Conservation (phyloP, 1,140 invertebrate genomes). For the Trachelipus rathkii region DNA sequence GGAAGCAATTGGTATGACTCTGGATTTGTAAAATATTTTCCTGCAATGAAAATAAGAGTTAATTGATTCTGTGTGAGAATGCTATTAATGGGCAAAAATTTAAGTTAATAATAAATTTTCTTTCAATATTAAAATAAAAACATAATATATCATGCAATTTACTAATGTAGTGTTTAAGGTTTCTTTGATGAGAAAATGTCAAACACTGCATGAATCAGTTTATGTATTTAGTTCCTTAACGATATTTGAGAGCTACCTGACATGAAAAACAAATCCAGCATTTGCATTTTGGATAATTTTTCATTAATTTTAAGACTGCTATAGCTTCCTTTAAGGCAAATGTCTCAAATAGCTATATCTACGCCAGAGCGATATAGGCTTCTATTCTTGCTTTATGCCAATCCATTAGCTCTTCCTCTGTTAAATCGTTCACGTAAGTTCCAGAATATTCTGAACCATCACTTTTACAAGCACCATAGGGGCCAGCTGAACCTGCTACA, state of each 20-base stretch:
- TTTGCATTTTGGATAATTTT: slow-evolving; percentile 64
- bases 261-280: slow-evolving; percentile 83
- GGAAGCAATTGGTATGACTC: no score
- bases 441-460: slow-evolving; percentile 89
- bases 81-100: no score
- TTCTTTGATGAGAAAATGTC: no score
- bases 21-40: no score
- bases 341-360: slow-evolving; percentile 82
- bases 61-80: no score
- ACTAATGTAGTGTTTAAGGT: no score
- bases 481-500: slow-evolving; percentile 79
- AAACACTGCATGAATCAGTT: no score
- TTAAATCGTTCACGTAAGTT: slow-evolving; percentile 65
- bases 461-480: slow-evolving; percentile 79
- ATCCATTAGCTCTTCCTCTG: slow-evolving; percentile 62
- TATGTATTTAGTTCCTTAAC: no score
- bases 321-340: slow-evolving; percentile 75
- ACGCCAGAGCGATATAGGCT: slow-evolving; percentile 70
- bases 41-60: no score
- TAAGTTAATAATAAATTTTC: no score
- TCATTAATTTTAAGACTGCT: slow-evolving; percentile 68
- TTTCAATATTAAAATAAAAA: no score
- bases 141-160: no score
- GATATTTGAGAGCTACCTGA: slow-evolving; percentile 56
- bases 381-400: slow-evolving; percentile 77